Evolutionary conservation across 2,113 vertebrate genomes (phyloP), one percentile per base, ranked within the genome.

Genomic region (Nanorana parkeri): DNA sequence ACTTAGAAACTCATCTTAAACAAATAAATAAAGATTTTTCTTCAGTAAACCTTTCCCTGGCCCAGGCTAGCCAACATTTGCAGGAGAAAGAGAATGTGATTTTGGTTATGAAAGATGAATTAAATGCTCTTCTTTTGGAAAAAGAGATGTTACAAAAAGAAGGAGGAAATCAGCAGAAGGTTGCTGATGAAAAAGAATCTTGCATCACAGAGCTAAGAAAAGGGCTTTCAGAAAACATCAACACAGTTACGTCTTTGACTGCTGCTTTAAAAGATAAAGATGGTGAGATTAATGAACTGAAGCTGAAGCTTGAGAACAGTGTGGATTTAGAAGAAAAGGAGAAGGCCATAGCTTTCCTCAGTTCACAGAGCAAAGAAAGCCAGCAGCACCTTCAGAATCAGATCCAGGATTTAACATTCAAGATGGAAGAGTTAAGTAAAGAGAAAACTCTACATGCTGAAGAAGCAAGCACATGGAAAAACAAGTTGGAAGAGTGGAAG

Each of bases 401-500:
- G 83, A 86, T 94, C 23, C 89, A 93, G 68, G 93, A 95, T 24
- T 87, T 95, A 21, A 90, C 89, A 0, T 82, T 85, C 79, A 90
- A 75, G 68, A 81, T 93, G 32, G 90, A 94, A 87, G 87, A 56
- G 0, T 86, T 95, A 47, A 94, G 86, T 87, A 89, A 94, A 86
- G 96, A 98, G 88, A 98, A 95, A 85, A 75, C 61, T 19, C 88
- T 89, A 68, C 95, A 94, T 66, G 89, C 92, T 2, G 91, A 96
- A 83, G 92, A 97, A 87, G 91, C 85, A 0, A 91, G 93, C 55
- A 88, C 86, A 11, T 91, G 91, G 85, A 93, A 87, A 16, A 92
- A 80, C 32, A 95, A 92, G 55, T 86, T 97, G 77, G 92, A 95
- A 1, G 96, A 98, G 75, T 92, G 94, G 84, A 95, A 97, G 88